A percentile compares a stretch with the other conserved stretches of the same genome.
These are phyloP conservation scores for Apotomis betuletana DNA, from an alignment of 2,888 invertebrate species.

Conservation along the genomic window DNA sequence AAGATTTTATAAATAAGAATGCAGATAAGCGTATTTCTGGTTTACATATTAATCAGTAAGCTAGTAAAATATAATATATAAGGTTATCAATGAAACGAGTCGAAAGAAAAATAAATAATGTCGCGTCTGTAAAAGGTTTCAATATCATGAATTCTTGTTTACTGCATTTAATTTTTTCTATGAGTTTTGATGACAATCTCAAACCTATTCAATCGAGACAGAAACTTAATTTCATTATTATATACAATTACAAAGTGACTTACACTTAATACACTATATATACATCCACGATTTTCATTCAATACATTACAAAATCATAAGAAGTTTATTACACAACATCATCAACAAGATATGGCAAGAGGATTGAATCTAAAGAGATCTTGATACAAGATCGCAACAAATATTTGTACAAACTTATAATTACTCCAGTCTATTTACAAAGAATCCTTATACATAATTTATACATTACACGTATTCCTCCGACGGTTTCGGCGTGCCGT, in stretches of 20 bases:
- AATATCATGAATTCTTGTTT: background rate
- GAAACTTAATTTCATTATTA: constrained; percentile 39
- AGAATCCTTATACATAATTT: constrained; percentile 37
- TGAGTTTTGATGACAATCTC: constrained; percentile 29
- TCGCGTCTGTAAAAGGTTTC: background rate
- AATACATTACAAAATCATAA: constrained; percentile 33
- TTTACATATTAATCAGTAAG: background rate
- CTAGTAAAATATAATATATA: no score
- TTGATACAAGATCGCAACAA: constrained; percentile 80
- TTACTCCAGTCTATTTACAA: constrained; percentile 52
- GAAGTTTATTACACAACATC: constrained; percentile 47
- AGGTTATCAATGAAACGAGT: background rate
- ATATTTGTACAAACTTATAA: constrained; percentile 66
- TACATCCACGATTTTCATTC: constrained; percentile 34
- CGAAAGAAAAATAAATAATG: background rate
- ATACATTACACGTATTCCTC: constrained; percentile 91
- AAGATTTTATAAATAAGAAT: constrained; percentile 17
- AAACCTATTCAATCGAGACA: constrained; percentile 15
- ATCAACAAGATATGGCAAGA: constrained; percentile 80
- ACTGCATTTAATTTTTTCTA: background rate
- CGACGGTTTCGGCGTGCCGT: constrained; percentile 92
- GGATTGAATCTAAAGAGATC: constrained; percentile 66
- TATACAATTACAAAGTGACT: constrained; percentile 43
- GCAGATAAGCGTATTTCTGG: background rate
- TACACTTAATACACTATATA: constrained; percentile 24